phyloP scores from a whole-genome alignment of 64 coral and sea anemone species.

The Astreopora myriophthalma region DNA sequence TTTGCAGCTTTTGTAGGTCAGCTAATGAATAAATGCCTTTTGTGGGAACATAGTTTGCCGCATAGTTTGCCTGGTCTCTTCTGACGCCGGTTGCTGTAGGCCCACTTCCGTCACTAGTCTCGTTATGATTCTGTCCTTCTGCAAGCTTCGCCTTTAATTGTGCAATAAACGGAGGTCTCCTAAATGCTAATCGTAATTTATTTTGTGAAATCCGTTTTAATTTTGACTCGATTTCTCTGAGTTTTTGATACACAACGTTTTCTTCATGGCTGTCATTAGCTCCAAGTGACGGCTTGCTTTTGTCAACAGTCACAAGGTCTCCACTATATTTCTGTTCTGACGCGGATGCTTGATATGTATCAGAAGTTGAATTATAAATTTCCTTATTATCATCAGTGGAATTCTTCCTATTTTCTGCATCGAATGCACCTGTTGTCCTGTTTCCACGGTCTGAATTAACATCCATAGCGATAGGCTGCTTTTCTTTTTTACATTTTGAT shows the following conservation, averaged over 20 bases:
- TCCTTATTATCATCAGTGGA: background rate
- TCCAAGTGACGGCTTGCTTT: background rate
- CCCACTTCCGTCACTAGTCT: background rate
- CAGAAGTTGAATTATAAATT: background rate
- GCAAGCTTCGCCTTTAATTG: background rate
- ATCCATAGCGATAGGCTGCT: background rate
- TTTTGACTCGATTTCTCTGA: background rate
- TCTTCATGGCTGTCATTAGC: background rate
- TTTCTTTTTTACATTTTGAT: background rate
- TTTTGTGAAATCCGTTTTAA: background rate
- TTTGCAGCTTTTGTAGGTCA: background rate
- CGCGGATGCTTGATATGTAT: background rate
- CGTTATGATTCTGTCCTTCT: background rate
- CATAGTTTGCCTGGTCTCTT: background rate
- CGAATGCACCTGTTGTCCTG: background rate
- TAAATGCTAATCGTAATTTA: too few species aligned
- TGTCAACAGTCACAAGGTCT: background rate
- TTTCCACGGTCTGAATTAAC: background rate
- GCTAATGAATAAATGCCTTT: background rate
- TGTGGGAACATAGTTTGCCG: background rate
- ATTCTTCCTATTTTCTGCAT: background rate
- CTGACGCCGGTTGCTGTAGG: constrained; percentile 13
- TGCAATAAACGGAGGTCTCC: background rate
- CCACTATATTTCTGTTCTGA: background rate
- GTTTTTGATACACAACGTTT: background rate